phyloP scores from a whole-genome alignment of 1,140 invertebrate species.

The Helicoverpa zea region DNA sequence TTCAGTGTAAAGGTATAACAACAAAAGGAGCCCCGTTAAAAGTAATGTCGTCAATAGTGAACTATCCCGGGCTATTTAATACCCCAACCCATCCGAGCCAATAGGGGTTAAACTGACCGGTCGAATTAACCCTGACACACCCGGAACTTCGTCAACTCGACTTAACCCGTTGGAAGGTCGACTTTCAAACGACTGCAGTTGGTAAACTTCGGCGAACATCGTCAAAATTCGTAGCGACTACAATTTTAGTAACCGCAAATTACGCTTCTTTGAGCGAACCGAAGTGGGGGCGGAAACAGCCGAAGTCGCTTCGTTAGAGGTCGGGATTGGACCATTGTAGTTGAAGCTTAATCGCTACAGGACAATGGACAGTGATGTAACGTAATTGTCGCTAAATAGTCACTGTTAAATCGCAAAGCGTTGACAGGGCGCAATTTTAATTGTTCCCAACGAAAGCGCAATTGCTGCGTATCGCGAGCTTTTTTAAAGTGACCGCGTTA shows the following conservation, averaged over 20 bases:
- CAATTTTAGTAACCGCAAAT: constrained; percentile 83
- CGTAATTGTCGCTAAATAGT: constrained; percentile 83
- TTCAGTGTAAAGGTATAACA: constrained; percentile 29
- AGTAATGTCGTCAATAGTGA: constrained; percentile 42
- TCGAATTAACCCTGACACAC: constrained; percentile 60
- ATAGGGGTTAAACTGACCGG: constrained; percentile 54
- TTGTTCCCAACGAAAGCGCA: constrained; percentile 54
- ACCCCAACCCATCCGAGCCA: constrained; percentile 47
- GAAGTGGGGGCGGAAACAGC: constrained; percentile 75
- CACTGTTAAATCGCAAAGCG: constrained; percentile 65
- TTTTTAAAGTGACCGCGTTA: constrained; percentile 60
- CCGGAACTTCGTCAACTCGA: constrained; percentile 55
- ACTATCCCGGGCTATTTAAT: constrained; percentile 37
- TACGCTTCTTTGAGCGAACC: constrained; percentile 78
- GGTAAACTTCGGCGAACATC: constrained; percentile 65
- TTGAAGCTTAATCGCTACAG: constrained; percentile 72
- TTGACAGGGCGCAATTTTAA: constrained; percentile 76
- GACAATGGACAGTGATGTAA: constrained; percentile 80
- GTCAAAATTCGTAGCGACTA: constrained; percentile 70
- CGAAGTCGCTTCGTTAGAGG: constrained; percentile 83
- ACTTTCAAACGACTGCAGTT: constrained; percentile 67
- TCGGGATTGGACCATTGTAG: constrained; percentile 80
- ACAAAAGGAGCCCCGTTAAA: constrained; percentile 42
- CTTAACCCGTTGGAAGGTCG: constrained; percentile 63
- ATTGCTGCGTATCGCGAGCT: constrained; percentile 50